Conservation (phyloP, 2,797 vertebrate species). For the Falco peregrinus region DNA sequence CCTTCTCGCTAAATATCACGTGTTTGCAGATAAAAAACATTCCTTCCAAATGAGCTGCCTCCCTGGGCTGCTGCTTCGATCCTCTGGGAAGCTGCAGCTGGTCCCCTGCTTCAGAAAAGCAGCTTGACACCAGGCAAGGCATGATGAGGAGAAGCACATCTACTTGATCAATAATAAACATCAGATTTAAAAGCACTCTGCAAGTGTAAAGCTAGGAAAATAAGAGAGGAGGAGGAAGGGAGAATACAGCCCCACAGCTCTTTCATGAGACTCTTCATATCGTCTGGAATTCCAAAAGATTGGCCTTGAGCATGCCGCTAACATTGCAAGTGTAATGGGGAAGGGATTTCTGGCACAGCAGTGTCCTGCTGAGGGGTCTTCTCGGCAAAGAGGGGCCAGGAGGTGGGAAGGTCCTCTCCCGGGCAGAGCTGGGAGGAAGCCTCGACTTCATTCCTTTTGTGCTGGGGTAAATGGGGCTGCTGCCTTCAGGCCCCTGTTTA, state of each 20-base stretch:
- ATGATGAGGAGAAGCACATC: neutral
- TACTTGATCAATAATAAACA: neutral
- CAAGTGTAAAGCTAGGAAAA: neutral
- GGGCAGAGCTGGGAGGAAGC: neutral
- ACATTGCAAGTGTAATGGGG: neutral
- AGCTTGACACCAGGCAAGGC: neutral
- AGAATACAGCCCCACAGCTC: neutral
- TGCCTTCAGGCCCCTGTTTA: neutral
- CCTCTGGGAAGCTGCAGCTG: neutral
- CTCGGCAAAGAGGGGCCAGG: neutral
- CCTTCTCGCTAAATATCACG: neutral
- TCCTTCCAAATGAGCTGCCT: neutral
- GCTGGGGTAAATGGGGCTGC: neutral
- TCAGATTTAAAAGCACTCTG: neutral
- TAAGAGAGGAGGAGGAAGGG: neutral
- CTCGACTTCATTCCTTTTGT: neutral
- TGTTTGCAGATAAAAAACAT: neutral
- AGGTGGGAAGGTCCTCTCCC: neutral
- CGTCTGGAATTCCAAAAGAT: neutral
- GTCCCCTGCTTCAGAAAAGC: neutral
- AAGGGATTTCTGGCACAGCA: neutral
- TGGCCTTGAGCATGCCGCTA: neutral
- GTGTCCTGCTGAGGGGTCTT: rapidly evolving
- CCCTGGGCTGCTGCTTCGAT: neutral
- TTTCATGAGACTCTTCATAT: neutral